Percentiles rank a stretch among this genome's conserved stretches.
These are phyloP conservation scores for Ctenomys sociabilis DNA, from an alignment of 2,113 vertebrate species.

Conservation along the genomic window DNA sequence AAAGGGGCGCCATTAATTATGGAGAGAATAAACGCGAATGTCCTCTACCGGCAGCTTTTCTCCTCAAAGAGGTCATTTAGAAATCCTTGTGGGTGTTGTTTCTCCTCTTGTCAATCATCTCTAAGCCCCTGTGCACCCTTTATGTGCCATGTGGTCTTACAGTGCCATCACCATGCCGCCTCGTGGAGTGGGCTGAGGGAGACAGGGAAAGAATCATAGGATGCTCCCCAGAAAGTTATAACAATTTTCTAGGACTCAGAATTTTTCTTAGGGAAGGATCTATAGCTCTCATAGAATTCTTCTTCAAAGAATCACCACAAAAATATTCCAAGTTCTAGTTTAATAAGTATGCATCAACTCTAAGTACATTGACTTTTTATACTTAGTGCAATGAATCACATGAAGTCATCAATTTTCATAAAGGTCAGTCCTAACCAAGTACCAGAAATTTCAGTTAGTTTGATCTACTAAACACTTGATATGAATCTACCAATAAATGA, in stretches of 20 bases:
- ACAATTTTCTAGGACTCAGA: background rate
- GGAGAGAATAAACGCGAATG: slow-evolving; percentile 41
- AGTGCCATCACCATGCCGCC: accelerated
- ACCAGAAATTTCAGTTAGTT: slow-evolving; percentile 10
- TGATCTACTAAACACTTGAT: background rate
- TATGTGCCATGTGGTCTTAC: accelerated
- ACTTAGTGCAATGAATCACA: background rate
- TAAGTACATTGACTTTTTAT: background rate
- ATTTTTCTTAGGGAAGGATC: background rate
- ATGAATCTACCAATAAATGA: background rate
- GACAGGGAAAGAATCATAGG: accelerated
- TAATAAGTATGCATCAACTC: background rate
- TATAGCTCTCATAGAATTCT: background rate
- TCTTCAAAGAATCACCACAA: background rate
- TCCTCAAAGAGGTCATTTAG: slow-evolving; percentile 58
- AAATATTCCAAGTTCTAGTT: background rate
- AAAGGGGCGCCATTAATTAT: slow-evolving; percentile 56
- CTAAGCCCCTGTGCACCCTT: background rate
- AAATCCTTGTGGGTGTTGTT: background rate
- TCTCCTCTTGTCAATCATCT: background rate
- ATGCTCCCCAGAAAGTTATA: background rate
- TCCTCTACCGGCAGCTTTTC: slow-evolving; percentile 55
- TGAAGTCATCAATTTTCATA: background rate
- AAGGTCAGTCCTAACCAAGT: background rate
- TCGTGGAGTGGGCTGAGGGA: background rate